Evolutionary conservation across 2,797 vertebrate species (phyloP).

Genomic region (Hemitrygon akajei): DNA sequence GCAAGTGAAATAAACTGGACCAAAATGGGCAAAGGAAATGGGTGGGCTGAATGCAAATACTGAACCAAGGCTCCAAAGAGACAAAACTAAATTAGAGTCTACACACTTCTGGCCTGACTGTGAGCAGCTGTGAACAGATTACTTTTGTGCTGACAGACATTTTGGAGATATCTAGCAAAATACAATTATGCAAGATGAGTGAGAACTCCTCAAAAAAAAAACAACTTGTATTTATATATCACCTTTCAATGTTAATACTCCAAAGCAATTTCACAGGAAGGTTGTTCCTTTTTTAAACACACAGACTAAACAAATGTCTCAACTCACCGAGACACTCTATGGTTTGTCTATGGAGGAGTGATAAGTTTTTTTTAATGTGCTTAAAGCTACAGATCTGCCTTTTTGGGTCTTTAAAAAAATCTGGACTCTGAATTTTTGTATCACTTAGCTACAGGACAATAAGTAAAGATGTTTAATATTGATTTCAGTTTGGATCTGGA

Average conservation of each 20-base stretch:
- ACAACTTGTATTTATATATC: too few relatives aligned
- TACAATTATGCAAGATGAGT: neutral
- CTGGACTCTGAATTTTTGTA: neutral
- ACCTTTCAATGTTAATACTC: too few relatives aligned
- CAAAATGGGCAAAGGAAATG: neutral
- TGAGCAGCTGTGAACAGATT: neutral
- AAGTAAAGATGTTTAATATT: neutral
- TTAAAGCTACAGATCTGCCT: neutral
- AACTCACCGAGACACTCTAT: neutral
- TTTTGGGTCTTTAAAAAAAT: neutral
- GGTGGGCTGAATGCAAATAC: neutral
- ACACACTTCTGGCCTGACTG: neutral
- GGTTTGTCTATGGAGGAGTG: neutral
- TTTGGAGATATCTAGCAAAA: neutral
- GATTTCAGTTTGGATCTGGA: neutral
- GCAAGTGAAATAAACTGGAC: neutral
- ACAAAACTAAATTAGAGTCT: neutral
- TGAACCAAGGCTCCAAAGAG: neutral
- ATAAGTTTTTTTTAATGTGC: neutral
- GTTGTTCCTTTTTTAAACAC: neutral
- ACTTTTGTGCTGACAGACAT: neutral
- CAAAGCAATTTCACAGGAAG: too few relatives aligned
- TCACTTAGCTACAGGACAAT: neutral
- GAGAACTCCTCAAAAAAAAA: neutral
- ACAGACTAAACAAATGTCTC: slow-evolving; percentile 23